Conservation (phyloP, 2,888 invertebrate genomes). For the Ctenicera cuprea region DNA sequence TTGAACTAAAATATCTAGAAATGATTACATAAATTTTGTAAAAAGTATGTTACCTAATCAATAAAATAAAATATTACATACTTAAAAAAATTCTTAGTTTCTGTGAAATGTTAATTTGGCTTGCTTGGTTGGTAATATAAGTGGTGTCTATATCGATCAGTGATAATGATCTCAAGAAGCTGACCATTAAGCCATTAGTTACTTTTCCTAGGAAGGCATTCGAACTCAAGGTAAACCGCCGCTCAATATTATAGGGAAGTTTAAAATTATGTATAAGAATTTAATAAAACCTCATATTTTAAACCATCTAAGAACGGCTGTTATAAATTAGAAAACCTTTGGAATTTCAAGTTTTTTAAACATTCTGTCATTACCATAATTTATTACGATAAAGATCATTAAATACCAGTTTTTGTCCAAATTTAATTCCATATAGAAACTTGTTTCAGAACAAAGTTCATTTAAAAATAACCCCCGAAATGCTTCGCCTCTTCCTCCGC, state of each 20-base stretch:
- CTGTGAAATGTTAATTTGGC: constrained; percentile 6
- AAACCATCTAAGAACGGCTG: too few species aligned
- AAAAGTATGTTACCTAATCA: constrained; percentile 43
- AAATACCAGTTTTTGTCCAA: not conserved
- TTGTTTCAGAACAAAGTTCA: constrained; percentile 18
- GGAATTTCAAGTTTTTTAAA: not conserved
- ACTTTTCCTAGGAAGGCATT: constrained; percentile 16
- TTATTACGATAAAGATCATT: constrained; percentile 1
- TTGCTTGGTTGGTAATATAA: not conserved
- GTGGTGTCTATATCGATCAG: not conserved
- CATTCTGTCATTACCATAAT: not conserved
- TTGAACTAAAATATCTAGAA: constrained; percentile 35
- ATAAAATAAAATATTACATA: constrained; percentile 39
- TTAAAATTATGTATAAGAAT: constrained; percentile 1
- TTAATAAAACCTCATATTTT: constrained; percentile 6
- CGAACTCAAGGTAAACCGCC: constrained; percentile 26
- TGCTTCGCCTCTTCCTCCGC: not conserved
- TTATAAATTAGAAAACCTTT: not conserved
- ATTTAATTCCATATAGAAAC: not conserved
- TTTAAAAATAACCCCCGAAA: not conserved
- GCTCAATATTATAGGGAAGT: constrained; percentile 12
- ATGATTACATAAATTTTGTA: constrained; percentile 46
- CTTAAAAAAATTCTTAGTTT: constrained; percentile 31
- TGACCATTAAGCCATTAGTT: constrained; percentile 10
- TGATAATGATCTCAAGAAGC: constrained; percentile 8